A percentile compares a stretch with the other conserved stretches of the same genome.
These are phyloP conservation scores for Polymixis flavicincta DNA, from an alignment of 2,888 invertebrate genomes.

Conservation along the genomic window DNA sequence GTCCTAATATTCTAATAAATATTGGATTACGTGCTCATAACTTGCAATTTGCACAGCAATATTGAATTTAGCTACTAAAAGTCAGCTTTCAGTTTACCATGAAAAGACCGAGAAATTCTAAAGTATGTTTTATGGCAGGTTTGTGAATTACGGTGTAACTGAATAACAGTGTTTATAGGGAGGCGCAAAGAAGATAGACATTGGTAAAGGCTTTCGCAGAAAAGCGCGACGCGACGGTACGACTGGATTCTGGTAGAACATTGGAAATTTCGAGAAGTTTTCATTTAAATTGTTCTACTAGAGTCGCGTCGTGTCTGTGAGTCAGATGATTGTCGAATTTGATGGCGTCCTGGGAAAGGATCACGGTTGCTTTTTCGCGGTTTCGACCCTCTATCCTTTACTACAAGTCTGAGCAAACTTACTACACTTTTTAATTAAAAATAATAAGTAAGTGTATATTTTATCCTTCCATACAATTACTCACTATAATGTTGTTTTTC, in stretches of 20 bases:
- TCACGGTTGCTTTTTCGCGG: neutral
- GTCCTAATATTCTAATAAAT: slow-evolving; percentile 27
- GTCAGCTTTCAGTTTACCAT: slow-evolving; percentile 32
- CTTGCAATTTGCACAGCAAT: slow-evolving; percentile 37
- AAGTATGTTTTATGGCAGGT: slow-evolving; percentile 6
- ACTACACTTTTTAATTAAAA: neutral
- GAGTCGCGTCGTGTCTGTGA: neutral
- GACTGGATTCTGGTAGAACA: too few species aligned
- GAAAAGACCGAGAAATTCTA: slow-evolving; percentile 31
- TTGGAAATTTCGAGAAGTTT: too few species aligned
- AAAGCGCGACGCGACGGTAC: too few species aligned
- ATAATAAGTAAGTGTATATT: neutral
- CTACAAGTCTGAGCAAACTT: neutral
- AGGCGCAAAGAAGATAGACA: neutral
- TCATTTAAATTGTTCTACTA: too few species aligned
- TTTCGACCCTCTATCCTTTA: too few species aligned
- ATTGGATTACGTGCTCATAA: slow-evolving; percentile 27
- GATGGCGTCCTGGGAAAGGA: neutral
- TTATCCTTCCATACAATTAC: neutral
- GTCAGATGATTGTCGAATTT: neutral
- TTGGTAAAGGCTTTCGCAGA: too few species aligned
- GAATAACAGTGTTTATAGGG: neutral
- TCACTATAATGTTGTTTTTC: neutral
- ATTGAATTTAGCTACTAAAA: slow-evolving; percentile 29
- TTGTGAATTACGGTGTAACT: neutral